A percentile compares a stretch with the other conserved stretches of the same genome.
Evolutionary conservation across 1,140 invertebrate species (phyloP).

Genomic region (Hylyphantes graminicola): DNA sequence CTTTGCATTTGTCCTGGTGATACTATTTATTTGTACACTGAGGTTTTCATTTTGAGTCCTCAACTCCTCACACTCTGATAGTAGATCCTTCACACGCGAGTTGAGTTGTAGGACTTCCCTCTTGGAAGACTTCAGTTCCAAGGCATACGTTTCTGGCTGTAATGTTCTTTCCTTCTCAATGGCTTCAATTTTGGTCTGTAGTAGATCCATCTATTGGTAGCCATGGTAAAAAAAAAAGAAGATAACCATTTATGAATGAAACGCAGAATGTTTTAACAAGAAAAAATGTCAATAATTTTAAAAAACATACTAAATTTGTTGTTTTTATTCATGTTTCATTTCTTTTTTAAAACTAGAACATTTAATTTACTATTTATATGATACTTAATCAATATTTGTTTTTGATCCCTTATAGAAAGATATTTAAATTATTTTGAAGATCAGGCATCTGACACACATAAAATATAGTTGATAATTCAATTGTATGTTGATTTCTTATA

Average conservation of each 20-base stretch:
- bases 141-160: conserved; percentile 6
- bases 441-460: no score
- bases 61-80: conserved; percentile 56
- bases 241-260: background rate
- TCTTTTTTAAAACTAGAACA: no score
- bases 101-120: conserved; percentile 30
- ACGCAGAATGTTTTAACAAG: background rate
- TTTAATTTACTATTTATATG: no score
- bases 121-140: conserved; percentile 41
- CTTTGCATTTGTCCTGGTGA: conserved; percentile 33
- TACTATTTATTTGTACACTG: conserved; percentile 23
- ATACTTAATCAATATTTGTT: no score
- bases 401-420: no score
- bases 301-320: no score
- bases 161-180: conserved; percentile 18
- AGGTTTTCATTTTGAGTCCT: conserved; percentile 47
- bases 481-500: no score
- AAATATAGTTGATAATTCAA: no score
- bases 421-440: no score
- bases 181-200: conserved; percentile 26
- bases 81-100: conserved; percentile 32
- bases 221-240: background rate
- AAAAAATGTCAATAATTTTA: no score
- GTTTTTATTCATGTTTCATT: no score
- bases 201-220: conserved; percentile 28